Evolutionary conservation across 1,140 invertebrate species (phyloP).

Genomic region (Cydia strobilella): DNA sequence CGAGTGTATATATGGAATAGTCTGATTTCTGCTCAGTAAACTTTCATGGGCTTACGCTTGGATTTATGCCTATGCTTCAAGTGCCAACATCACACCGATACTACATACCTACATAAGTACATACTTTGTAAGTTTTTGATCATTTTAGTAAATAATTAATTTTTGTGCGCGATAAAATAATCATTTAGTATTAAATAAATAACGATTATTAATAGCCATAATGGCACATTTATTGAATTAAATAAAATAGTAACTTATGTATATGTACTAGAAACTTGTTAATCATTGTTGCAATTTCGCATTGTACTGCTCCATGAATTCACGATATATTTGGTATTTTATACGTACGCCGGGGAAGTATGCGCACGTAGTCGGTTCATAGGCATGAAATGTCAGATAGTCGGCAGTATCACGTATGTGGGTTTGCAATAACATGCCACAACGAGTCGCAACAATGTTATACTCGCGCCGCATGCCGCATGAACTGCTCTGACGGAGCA

Average conservation of each 20-base stretch:
- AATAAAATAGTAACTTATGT: too few relatives aligned
- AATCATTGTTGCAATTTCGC: constrained; percentile 12
- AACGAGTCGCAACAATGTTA: constrained; percentile 75
- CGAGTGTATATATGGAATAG: not conserved
- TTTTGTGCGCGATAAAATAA: too few relatives aligned
- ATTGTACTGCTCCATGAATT: constrained; percentile 36
- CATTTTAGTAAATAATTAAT: too few relatives aligned
- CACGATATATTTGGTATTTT: constrained; percentile 42
- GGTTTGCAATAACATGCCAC: constrained; percentile 79
- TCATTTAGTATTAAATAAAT: too few relatives aligned
- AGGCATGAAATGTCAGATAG: constrained; percentile 78
- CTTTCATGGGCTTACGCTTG: not conserved
- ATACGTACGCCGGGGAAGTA: constrained; percentile 58
- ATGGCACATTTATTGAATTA: too few relatives aligned
- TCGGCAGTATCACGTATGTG: constrained; percentile 71
- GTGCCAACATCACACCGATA: not conserved
- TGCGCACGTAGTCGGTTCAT: constrained; percentile 69
- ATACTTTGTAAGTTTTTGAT: too few relatives aligned
- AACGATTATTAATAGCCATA: too few relatives aligned
- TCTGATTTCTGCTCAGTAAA: constrained; percentile 3
- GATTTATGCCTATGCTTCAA: constrained; percentile 6
- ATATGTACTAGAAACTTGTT: not conserved
- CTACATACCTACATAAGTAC: not conserved
- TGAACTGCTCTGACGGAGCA: constrained; percentile 57
- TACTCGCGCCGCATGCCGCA: constrained; percentile 62